Percentiles rank a stretch among this genome's conserved stretches.
Evolutionary conservation across 1,140 invertebrate genomes (phyloP).

Genomic region (Drosophila malerkotliana): DNA sequence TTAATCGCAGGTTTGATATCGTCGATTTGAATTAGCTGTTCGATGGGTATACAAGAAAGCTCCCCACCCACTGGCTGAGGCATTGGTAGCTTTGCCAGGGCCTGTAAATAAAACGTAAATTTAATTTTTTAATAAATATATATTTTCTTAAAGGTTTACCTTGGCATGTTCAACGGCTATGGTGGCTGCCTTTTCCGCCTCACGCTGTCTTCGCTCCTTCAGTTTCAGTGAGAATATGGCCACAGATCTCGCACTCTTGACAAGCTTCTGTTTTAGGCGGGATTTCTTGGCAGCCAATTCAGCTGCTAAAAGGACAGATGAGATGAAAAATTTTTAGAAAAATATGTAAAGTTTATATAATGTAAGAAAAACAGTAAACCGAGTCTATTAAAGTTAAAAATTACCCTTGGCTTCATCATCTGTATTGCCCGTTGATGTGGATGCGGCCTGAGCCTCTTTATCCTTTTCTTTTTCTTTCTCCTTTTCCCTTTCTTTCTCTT

Average conservation of each 20-base stretch:
- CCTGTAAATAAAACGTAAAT: constrained; percentile 27
- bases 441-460: constrained; percentile 39
- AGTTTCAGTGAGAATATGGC: constrained; percentile 92
- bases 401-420: constrained; percentile 82
- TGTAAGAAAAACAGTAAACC: too few species aligned
- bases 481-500: constrained; percentile 13
- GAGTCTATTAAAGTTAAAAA: not conserved
- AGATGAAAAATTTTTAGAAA: not conserved
- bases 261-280: constrained; percentile 85
- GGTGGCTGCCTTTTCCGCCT: constrained; percentile 87
- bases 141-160: constrained; percentile 30
- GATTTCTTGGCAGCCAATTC: constrained; percentile 88
- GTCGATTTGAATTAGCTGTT: constrained; percentile 88
- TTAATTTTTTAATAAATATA: not conserved
- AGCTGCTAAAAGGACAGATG: constrained; percentile 61
- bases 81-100: constrained; percentile 75
- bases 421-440: constrained; percentile 62
- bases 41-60: constrained; percentile 91
- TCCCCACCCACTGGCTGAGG: constrained; percentile 88
- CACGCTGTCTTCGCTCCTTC: constrained; percentile 89
- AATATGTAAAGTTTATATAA: not conserved
- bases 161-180: constrained; percentile 83
- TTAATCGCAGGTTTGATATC: constrained; percentile 84
- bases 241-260: constrained; percentile 92
- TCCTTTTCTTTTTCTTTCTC: constrained; percentile 24